phyloP scores from a whole-genome alignment of 1,140 invertebrate species.

The Oryzaephilus surinamensis region DNA sequence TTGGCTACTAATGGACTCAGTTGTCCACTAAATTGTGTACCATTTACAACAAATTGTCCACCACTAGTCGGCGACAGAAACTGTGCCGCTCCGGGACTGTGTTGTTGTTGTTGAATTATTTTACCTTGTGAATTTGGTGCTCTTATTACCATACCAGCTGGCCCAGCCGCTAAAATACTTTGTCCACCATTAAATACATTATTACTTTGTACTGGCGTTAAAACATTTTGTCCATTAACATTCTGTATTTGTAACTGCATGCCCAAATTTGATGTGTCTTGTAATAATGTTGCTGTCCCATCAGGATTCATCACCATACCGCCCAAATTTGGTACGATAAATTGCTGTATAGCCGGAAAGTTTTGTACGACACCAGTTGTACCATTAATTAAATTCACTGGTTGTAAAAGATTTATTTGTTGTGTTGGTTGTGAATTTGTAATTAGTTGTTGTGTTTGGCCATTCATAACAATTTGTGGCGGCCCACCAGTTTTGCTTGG shows the following conservation, averaged over 20 bases:
- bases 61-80: constrained; percentile 62
- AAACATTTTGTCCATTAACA: constrained; percentile 64
- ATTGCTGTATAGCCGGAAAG: constrained; percentile 69
- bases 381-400: constrained; percentile 67
- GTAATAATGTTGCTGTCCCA: constrained; percentile 59
- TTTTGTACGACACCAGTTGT: constrained; percentile 61
- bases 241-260: constrained; percentile 70
- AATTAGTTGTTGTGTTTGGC: constrained; percentile 58
- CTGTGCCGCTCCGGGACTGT: constrained; percentile 54
- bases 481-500: constrained; percentile 60
- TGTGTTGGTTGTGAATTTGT: constrained; percentile 58
- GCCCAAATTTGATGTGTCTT: constrained; percentile 53
- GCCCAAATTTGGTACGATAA: constrained; percentile 68
- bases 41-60: constrained; percentile 60
- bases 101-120: constrained; percentile 57
- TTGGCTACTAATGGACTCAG: constrained; percentile 65
- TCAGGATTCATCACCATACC: constrained; percentile 36
- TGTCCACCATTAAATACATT: constrained; percentile 45
- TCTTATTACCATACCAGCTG: constrained; percentile 66
- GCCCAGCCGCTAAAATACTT: constrained; percentile 55
- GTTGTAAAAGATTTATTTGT: constrained; percentile 68
- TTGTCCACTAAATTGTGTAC: constrained; percentile 64
- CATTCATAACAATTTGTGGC: constrained; percentile 61
- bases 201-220: constrained; percentile 60
- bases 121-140: constrained; percentile 62